phyloP scores from a whole-genome alignment of 2,797 vertebrate genomes.

The Gymnothorax javanicus region DNA sequence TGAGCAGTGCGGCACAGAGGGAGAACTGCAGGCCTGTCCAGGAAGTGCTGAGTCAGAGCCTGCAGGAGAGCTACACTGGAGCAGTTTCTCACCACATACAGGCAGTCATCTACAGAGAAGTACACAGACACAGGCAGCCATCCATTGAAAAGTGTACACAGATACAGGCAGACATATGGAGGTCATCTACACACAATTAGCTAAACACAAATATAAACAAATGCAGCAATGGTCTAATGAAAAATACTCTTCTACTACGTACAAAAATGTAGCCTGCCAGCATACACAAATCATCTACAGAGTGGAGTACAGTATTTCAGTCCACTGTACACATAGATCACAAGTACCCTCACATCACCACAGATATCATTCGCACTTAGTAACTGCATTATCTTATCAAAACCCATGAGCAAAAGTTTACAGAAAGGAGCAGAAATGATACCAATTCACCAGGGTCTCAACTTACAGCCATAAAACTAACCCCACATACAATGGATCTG shows the following conservation, averaged over 20 bases:
- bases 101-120: constrained; percentile 52
- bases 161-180: neutral
- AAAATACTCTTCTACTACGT: too few relatives aligned
- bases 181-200: neutral
- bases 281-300: neutral
- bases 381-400: too few relatives aligned
- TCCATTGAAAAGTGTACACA: neutral
- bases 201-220: neutral
- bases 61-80: constrained; percentile 66
- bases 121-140: neutral
- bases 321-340: neutral
- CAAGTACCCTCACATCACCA: neutral
- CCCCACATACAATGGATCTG: too few relatives aligned
- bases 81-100: constrained; percentile 67
- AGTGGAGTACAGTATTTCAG: neutral
- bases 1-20: constrained; percentile 60
- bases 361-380: too few relatives aligned
- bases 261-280: too few relatives aligned
- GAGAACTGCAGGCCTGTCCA: constrained; percentile 54
- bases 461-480: too few relatives aligned
- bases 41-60: constrained; percentile 59
- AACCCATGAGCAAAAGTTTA: too few relatives aligned
- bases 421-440: too few relatives aligned
- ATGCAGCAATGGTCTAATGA: neutral
- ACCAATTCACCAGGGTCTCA: too few relatives aligned